A percentile compares a stretch with the other conserved stretches of the same genome.
These are phyloP conservation scores for Nineta flava DNA, from an alignment of 2,888 invertebrate genomes.

Conservation along the genomic window DNA sequence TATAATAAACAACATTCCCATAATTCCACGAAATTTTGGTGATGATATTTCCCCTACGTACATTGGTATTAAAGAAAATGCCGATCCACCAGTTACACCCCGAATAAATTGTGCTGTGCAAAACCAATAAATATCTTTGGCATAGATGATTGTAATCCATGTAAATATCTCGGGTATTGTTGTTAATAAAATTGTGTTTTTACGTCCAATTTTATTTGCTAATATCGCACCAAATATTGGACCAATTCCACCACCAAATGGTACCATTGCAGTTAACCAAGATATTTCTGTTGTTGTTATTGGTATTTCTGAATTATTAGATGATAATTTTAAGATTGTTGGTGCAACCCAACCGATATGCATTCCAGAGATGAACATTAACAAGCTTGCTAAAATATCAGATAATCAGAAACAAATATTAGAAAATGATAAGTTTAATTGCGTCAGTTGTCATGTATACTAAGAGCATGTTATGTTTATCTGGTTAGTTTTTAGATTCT, in stretches of 20 bases:
- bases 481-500: too few relatives aligned
- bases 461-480: too few relatives aligned
- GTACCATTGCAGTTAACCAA: constrained; percentile 1
- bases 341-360: constrained; percentile 5
- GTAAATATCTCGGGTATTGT: background rate
- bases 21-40: constrained; percentile 36
- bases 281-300: background rate
- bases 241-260: constrained; percentile 2
- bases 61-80: constrained; percentile 32
- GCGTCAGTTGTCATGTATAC: too few relatives aligned
- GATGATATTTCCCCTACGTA: constrained; percentile 46
- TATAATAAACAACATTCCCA: constrained; percentile 43
- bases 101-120: constrained; percentile 30
- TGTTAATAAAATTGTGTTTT: background rate
- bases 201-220: constrained; percentile 1
- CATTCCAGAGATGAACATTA: background rate
- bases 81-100: constrained; percentile 36
- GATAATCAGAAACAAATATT: too few relatives aligned
- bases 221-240: background rate
- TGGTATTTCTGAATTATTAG: background rate
- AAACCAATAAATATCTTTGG: background rate
- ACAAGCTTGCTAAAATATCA: background rate
- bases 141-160: constrained; percentile 3
- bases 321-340: background rate
- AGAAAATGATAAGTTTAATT: too few relatives aligned